Evolutionary conservation across 2,113 vertebrate genomes (phyloP), one percentile per base, ranked within the genome.

Genomic region (Mesocricetus auratus): DNA sequence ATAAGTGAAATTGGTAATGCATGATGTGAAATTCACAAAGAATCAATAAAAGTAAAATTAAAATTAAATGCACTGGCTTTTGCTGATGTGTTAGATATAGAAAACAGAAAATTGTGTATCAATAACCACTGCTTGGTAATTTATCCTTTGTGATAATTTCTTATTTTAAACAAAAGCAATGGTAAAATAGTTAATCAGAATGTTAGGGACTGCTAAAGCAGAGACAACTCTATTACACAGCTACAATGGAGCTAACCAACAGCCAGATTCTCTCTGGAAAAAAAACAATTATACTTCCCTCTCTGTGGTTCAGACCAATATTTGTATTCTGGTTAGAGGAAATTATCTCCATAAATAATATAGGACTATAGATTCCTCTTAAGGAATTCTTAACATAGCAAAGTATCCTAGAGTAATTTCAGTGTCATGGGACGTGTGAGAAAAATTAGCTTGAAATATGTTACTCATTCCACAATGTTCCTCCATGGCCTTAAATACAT

Each of bases 301-400:
- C 56, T 94, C 5, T 47, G 13, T 86, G 50, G 21, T 47, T 77
- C 39, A 88, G 39, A 88, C 53, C 62, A 92, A 74, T 21, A 8
- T 93, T 47, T 96, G 17, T 91, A 60, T 90, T 89, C 19, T 83
- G 33, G 33, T 56, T n/a, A 69, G 71, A 90, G 39, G 4, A 92
- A 94, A 83, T 78, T 66, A 86, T 88, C 75, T 92, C 74, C 91
- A 39, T 73, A 94, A 90, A 81, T 95, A 89, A 77, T 75, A 75
- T 88, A 8, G 11, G 33, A 33, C 60, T 83, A 7, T 74, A 93
- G 47, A 47, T 86, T 45, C 71, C 88, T 86, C 50, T 73, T 83
- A 64, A 71, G 8, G 60, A 86, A 87, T 77, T 22, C 64, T 91
- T 89, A 89, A 82, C 26, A 33, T 83, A 29, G 56, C 53, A 87